A percentile compares a stretch with the other conserved stretches of the same genome.
Conservation (phyloP, 2,113 vertebrate genomes). For the Plecotus auritus region DNA sequence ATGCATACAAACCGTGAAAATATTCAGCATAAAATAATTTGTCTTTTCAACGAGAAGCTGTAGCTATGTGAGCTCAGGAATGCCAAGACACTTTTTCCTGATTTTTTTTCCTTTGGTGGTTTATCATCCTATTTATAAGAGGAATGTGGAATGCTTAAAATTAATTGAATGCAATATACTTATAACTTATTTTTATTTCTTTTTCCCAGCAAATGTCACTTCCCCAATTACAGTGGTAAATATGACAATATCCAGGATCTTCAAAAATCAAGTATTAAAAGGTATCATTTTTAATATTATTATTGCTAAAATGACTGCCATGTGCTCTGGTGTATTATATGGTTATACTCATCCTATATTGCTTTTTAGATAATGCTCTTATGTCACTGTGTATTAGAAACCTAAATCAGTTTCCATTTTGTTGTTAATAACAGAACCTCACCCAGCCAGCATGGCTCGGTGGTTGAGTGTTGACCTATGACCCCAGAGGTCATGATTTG, state of each 20-base stretch:
- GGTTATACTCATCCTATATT: not conserved
- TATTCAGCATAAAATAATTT: slow-evolving; percentile 56
- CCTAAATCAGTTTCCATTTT: not conserved
- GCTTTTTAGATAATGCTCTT: not conserved
- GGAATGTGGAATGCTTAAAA: not conserved
- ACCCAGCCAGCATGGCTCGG: no score
- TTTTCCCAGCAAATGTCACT: not conserved
- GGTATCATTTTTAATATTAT: not conserved
- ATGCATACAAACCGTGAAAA: slow-evolving; percentile 58
- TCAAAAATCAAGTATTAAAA: not conserved
- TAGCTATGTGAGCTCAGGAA: slow-evolving; percentile 8
- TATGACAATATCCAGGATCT: not conserved
- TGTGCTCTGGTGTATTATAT: not conserved
- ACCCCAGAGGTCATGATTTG: no score
- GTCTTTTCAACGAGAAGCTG: slow-evolving; percentile 56
- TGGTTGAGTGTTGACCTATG: no score
- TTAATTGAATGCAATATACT: not conserved
- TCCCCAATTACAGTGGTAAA: not conserved
- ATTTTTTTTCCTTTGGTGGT: not conserved
- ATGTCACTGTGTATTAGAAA: not conserved
- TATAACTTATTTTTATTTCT: not conserved
- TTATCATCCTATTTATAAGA: not conserved
- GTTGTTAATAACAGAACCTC: not conserved
- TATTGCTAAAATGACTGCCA: not conserved
- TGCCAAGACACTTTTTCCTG: not conserved